These are phyloP conservation scores for Cephalopachus bancanus DNA, from an alignment of 2,797 vertebrate species.

Conservation along the genomic window DNA sequence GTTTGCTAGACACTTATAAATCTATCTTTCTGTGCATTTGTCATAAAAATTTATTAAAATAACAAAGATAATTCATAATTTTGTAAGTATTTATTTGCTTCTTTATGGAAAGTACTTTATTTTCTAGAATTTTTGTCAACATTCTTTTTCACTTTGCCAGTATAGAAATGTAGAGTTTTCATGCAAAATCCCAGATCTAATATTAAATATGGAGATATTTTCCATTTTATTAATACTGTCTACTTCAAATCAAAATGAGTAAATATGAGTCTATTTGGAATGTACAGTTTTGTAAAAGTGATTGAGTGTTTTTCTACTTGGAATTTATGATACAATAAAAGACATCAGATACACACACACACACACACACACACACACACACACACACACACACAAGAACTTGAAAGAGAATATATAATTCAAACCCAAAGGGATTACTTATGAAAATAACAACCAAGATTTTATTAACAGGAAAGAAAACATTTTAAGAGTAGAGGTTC, in stretches of 20 bases:
- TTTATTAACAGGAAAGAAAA: slow-evolving; percentile 85
- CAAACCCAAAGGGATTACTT: slow-evolving; percentile 72
- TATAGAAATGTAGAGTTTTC: background rate
- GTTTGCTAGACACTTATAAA: background rate
- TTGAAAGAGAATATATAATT: slow-evolving; percentile 71
- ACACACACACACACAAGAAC: slow-evolving; percentile 26
- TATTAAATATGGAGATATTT: background rate
- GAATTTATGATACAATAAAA: slow-evolving; percentile 63
- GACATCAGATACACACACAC: slow-evolving; percentile 1
- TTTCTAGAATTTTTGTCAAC: background rate
- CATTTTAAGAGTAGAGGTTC: slow-evolving; percentile 77
- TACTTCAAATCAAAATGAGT: slow-evolving; percentile 16
- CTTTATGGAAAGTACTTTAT: background rate
- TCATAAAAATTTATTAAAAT: slow-evolving; percentile 18
- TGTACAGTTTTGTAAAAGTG: slow-evolving; percentile 61
- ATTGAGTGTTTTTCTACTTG: slow-evolving; percentile 43
- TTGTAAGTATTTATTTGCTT: slow-evolving; percentile 3
- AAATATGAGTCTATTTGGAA: slow-evolving; percentile 12
- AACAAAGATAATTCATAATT: background rate
- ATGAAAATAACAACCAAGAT: slow-evolving; percentile 80
- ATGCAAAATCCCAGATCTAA: background rate
- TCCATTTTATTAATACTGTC: slow-evolving; percentile 20
- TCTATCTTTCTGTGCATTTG: background rate
- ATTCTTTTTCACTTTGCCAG: background rate
- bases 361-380: background rate